Evolutionary conservation across 2,113 vertebrate genomes (phyloP).

Genomic region (Xiphophorus hellerii): DNA sequence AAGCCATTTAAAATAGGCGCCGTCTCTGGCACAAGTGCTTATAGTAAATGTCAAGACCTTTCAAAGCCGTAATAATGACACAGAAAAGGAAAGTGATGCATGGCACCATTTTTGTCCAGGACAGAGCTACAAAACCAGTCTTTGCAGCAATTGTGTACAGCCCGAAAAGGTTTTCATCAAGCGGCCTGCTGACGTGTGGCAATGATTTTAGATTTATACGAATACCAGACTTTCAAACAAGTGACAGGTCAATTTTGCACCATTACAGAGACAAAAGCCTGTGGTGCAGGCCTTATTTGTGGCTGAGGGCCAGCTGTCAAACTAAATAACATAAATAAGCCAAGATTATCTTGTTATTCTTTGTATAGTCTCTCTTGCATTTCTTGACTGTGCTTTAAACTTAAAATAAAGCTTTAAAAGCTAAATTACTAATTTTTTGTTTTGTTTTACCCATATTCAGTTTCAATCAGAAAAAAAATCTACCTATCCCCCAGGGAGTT

Average conservation of each 20-base stretch:
- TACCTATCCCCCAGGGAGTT: neutral
- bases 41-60: conserved; percentile 76
- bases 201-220: conserved; percentile 70
- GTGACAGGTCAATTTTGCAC: conserved; percentile 75
- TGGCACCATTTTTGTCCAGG: conserved; percentile 41
- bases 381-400: conserved; percentile 12
- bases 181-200: conserved; percentile 48
- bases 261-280: conserved; percentile 53
- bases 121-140: conserved; percentile 34
- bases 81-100: conserved; percentile 61
- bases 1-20: conserved; percentile 52
- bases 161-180: conserved; percentile 67
- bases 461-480: neutral
- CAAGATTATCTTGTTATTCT: conserved; percentile 35
- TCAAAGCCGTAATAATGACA: conserved; percentile 67
- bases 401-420: conserved; percentile 10
- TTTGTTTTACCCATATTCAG: neutral
- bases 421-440: neutral
- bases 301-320: conserved; percentile 57
- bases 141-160: conserved; percentile 45
- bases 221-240: conserved; percentile 67
- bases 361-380: conserved; percentile 10
- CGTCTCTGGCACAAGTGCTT: conserved; percentile 60
- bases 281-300: conserved; percentile 37
- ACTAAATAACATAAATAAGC: conserved; percentile 59